Evolutionary conservation across 2,113 vertebrate species (phyloP).

Genomic region (Pollimyrus isidori): DNA sequence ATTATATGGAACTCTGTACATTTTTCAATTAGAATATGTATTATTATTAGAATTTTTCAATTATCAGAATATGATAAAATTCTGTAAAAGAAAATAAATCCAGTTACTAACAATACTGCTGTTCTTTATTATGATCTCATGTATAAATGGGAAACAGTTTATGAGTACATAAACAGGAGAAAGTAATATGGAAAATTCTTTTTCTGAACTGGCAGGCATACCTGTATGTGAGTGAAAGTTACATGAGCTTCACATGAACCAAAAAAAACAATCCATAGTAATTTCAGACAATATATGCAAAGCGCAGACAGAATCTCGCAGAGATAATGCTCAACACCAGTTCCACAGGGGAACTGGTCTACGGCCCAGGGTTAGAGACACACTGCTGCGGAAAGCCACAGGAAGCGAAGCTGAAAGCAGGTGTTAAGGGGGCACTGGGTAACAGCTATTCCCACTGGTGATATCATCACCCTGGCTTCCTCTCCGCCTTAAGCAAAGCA

Average conservation of each 20-base stretch:
- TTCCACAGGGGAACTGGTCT: neutral
- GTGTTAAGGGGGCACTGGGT: neutral
- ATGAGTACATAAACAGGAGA: neutral
- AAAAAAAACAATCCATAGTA: slow-evolving; percentile 45
- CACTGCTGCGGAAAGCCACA: slow-evolving; percentile 43
- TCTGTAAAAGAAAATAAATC: neutral
- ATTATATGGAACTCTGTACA: neutral
- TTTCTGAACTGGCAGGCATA: neutral
- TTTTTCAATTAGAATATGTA: neutral
- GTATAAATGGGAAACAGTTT: neutral
- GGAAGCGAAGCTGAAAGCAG: slow-evolving; percentile 10
- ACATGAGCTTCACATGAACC: neutral
- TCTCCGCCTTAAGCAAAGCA: neutral
- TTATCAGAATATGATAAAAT: neutral
- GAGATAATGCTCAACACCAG: neutral
- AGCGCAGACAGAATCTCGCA: slow-evolving; percentile 41
- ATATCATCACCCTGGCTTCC: neutral
- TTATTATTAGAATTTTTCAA: neutral
- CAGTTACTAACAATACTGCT: no score
- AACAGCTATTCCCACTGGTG: neutral
- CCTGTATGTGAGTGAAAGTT: neutral
- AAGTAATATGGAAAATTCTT: neutral
- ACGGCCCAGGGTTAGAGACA: neutral
- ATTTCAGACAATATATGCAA: slow-evolving; percentile 47
- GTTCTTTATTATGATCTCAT: no score